A percentile compares a stretch with the other conserved stretches of the same genome.
These are phyloP conservation scores for Drosophila lacertosa DNA, from an alignment of 1,140 invertebrate species.

Conservation along the genomic window DNA sequence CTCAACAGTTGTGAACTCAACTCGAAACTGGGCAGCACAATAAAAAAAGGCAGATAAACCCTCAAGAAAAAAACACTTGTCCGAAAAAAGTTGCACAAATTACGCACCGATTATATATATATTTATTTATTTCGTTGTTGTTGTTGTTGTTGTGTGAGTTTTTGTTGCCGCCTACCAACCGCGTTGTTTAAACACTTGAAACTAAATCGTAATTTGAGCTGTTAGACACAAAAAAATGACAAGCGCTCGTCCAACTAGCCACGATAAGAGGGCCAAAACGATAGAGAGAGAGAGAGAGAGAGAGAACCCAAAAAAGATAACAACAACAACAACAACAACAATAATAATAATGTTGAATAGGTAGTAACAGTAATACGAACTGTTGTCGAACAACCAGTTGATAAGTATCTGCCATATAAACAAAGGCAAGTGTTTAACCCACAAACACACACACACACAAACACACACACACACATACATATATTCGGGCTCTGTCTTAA, in stretches of 20 bases:
- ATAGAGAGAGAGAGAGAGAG: conserved; percentile 20
- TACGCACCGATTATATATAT: conserved; percentile 74
- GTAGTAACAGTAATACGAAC: conserved; percentile 29
- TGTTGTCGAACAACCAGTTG: conserved; percentile 12
- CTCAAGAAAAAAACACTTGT: conserved; percentile 52
- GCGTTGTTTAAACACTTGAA: conserved; percentile 68
- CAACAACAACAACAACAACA: neutral
- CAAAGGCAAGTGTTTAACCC: conserved; percentile 27
- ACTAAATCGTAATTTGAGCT: conserved; percentile 82
- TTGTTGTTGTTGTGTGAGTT: conserved; percentile 45
- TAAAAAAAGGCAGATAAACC: neutral
- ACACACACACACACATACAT: no score
- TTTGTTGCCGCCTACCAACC: conserved; percentile 36
- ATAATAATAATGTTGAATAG: no score
- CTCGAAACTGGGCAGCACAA: neutral
- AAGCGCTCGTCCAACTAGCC: conserved; percentile 32
- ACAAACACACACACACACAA: no score
- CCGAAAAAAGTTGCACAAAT: conserved; percentile 55
- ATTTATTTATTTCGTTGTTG: conserved; percentile 29
- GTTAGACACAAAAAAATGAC: conserved; percentile 80
- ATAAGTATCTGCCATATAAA: conserved; percentile 71
- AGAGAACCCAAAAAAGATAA: conserved; percentile 47
- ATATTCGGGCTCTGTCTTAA: neutral
- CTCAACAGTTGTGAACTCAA: no score
- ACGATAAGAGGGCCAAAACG: conserved; percentile 52